A percentile compares a stretch with the other conserved stretches of the same genome.
Evolutionary conservation across 2,888 invertebrate genomes (phyloP).

Genomic region (Pseudococcus viburni): DNA sequence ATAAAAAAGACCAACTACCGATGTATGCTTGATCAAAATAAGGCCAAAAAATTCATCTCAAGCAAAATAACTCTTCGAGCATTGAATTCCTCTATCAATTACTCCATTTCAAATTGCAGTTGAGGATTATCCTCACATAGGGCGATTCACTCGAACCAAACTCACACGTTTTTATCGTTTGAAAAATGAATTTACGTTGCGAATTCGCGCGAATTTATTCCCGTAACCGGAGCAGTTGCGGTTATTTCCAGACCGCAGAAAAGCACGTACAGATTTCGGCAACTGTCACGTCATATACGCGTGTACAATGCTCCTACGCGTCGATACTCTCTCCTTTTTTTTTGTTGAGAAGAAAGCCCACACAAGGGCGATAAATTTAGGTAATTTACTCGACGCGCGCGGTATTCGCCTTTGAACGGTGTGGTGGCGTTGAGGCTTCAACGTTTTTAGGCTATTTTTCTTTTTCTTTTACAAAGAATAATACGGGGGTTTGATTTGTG

Average conservation of each 20-base stretch:
- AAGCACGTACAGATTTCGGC: neutral
- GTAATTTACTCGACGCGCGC: neutral
- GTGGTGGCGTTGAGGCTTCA: neutral
- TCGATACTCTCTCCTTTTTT: neutral
- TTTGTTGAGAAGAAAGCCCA: neutral
- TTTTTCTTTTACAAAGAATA: neutral
- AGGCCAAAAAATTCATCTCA: too few relatives aligned
- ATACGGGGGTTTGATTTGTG: neutral
- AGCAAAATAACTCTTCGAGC: too few relatives aligned
- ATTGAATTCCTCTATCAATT: too few relatives aligned
- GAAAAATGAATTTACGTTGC: neutral
- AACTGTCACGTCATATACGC: constrained; percentile 6
- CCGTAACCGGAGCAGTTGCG: neutral
- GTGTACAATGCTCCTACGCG: neutral
- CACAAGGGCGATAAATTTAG: constrained; percentile 8
- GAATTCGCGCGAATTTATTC: neutral
- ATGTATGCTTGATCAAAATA: too few relatives aligned
- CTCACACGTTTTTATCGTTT: neutral
- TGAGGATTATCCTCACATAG: too few relatives aligned
- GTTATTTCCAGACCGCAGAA: neutral
- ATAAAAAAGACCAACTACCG: too few relatives aligned
- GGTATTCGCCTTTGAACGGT: neutral
- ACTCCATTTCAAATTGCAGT: too few relatives aligned
- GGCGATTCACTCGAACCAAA: too few relatives aligned
- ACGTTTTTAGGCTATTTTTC: constrained; percentile 3